Evolutionary conservation across 2,888 invertebrate genomes (phyloP), one percentile per base, ranked within the genome.

Genomic region (Rhopalosiphum nymphaeae): DNA sequence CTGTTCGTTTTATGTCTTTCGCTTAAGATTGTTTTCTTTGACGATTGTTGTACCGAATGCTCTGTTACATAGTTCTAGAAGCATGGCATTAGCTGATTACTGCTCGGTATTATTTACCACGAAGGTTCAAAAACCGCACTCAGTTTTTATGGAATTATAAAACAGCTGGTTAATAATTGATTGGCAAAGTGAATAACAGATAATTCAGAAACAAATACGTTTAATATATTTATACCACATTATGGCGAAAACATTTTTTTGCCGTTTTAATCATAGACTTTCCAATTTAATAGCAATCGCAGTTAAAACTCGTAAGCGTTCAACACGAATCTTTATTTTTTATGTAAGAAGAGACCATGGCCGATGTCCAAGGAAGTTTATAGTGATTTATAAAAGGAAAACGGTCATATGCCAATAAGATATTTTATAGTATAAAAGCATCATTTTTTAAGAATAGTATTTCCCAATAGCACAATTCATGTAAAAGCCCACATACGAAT

Each of bases 1-100:
- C 67, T 36, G 46, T n/a, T 49, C n/a, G 90, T 90, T 67, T 67
- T 46, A 67, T 16, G 16, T 46, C 46, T 90, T 67, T 78, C 7
- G 53, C 5, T 53, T 26, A n/a, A n/a, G 61, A 61, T 90, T 29
- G 29, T 46, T 89, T 91, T 85, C 91, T 91, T 91, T 85, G 91
- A 91, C 56, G 44, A 85, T 91, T 85, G 57, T n/a, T 21, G 21
- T 25, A 21, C 29, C 42, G 29, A 56, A 49, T 36, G 36, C 29
- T 16, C 44, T n/a, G 11, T 42, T 88, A 4, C 56, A 36, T 25
- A 56, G 36, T 36, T 3, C 10, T 16, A 36, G 29, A n/a, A n/a
- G 49, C 25, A 16, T 25, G n/a, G 7, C 86, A 49, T 44, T 11
- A 42, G 44, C 91, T 57, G 91, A 91, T 91, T 91, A 91, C 42